Percentiles rank a stretch among this genome's conserved stretches.
These are phyloP conservation scores for Speoplatyrhinus poulsoni DNA, from an alignment of 2,113 vertebrate species.

Conservation along the genomic window DNA sequence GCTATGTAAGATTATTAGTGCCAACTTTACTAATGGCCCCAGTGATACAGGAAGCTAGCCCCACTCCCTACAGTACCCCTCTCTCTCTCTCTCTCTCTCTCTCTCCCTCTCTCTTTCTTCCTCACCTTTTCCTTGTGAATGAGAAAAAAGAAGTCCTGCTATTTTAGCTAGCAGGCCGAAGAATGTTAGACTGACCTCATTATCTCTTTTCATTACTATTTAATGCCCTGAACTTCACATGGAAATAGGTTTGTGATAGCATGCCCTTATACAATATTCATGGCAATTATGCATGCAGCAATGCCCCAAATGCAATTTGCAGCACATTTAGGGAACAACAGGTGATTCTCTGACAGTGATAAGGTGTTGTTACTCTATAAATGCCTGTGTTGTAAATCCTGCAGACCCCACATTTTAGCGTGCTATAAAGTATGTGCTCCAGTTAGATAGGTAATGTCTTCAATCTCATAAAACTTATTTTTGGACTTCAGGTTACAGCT, in stretches of 20 bases:
- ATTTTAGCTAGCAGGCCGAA: slow-evolving; percentile 40
- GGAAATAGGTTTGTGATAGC: slow-evolving; percentile 51
- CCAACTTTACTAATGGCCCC: slow-evolving; percentile 28
- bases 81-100: not conserved
- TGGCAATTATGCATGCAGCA: slow-evolving; percentile 28
- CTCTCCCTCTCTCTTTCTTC: slow-evolving; percentile 2
- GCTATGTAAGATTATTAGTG: slow-evolving; percentile 17
- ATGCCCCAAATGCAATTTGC: slow-evolving; percentile 43
- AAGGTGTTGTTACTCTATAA: slow-evolving; percentile 24
- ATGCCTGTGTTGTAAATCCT: slow-evolving; percentile 6
- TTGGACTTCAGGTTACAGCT: too few relatives aligned
- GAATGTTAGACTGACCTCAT: slow-evolving; percentile 55
- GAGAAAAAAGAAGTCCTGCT: slow-evolving; percentile 35
- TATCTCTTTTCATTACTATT: slow-evolving; percentile 62
- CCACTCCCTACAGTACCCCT: not conserved
- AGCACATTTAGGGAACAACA: slow-evolving; percentile 43
- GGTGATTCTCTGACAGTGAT: slow-evolving; percentile 22
- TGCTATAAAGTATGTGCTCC: not conserved
- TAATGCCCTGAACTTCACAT: slow-evolving; percentile 64
- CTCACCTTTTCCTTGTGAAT: slow-evolving; percentile 27
- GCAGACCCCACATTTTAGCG: not conserved
- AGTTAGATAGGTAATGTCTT: too few relatives aligned
- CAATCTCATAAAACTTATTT: too few relatives aligned
- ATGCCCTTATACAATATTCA: slow-evolving; percentile 55
- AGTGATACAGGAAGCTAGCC: slow-evolving; percentile 34